phyloP scores from a whole-genome alignment of 2,888 invertebrate species.

The Pemphredon lugubris region DNA sequence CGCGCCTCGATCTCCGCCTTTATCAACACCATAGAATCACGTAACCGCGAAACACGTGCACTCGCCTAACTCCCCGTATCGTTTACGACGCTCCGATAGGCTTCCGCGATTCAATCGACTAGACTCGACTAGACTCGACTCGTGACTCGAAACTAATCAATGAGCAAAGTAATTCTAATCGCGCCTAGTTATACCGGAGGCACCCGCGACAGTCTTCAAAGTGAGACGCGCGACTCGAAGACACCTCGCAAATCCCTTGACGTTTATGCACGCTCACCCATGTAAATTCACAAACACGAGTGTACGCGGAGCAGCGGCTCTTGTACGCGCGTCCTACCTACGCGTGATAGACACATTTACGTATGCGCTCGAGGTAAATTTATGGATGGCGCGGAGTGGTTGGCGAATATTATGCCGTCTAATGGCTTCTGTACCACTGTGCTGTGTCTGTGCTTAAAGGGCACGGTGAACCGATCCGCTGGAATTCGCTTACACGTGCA shows the following conservation, averaged over 20 bases:
- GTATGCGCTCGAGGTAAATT: slow-evolving; percentile 20
- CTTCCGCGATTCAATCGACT: no score
- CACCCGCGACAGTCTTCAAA: no score
- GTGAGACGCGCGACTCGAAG: slow-evolving; percentile 7
- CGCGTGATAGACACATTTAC: slow-evolving; percentile 25
- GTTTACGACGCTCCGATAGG: no score
- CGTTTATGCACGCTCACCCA: slow-evolving; percentile 9
- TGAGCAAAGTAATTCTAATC: no score
- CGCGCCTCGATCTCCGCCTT: no score
- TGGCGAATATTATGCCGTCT: slow-evolving; percentile 36
- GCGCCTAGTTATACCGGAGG: no score
- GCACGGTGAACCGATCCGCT: slow-evolving; percentile 10
- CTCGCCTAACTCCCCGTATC: no score
- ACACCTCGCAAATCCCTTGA: slow-evolving; percentile 32
- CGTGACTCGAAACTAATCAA: no score
- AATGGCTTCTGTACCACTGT: slow-evolving; percentile 27
- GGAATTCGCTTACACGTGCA: slow-evolving; percentile 23
- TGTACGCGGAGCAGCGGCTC: not conserved
- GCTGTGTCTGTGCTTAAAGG: slow-evolving; percentile 19
- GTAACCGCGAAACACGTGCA: no score
- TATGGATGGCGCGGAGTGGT: slow-evolving; percentile 28
- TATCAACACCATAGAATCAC: no score
- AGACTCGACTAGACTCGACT: no score
- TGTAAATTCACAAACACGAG: not conserved
- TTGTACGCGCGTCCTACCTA: not conserved